Evolutionary conservation across 2,113 vertebrate species (phyloP).

Genomic region (Chaetops frenatus): DNA sequence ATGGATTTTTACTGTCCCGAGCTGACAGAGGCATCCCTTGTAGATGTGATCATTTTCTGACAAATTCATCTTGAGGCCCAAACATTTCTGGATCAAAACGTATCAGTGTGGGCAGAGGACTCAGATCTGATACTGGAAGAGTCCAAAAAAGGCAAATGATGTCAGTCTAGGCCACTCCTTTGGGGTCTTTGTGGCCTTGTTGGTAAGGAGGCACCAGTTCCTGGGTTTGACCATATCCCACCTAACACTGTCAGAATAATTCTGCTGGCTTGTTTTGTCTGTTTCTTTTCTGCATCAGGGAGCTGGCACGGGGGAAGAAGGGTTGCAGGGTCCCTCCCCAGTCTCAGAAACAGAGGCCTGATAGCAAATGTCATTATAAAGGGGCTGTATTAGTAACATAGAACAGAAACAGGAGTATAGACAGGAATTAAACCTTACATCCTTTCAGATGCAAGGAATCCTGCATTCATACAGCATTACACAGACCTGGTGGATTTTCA

Average conservation of each 20-base stretch:
- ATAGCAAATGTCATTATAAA: not conserved
- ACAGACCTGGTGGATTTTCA: not conserved
- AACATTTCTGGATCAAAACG: not conserved
- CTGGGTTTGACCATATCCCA: not conserved
- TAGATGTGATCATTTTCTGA: not conserved
- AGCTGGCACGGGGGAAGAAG: not conserved
- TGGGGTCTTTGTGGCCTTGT: not conserved
- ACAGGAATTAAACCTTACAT: not conserved
- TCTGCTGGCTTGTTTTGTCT: not conserved
- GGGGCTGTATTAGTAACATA: not conserved
- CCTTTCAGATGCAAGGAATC: not conserved
- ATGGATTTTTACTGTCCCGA: not conserved
- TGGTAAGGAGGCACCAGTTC: not conserved
- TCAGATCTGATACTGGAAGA: not conserved
- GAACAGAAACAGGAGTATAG: not conserved
- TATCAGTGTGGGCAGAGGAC: not conserved
- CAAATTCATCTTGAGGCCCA: not conserved
- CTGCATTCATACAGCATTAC: not conserved
- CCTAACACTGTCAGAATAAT: not conserved
- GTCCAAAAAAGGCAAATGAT: not conserved
- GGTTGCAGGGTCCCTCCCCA: not conserved
- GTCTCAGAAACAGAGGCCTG: not conserved
- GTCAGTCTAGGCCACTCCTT: not conserved
- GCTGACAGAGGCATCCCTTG: not conserved
- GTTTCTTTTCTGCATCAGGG: not conserved